These are phyloP conservation scores for Morone chrysops DNA, from an alignment of 2,113 vertebrate genomes.

Conservation along the genomic window DNA sequence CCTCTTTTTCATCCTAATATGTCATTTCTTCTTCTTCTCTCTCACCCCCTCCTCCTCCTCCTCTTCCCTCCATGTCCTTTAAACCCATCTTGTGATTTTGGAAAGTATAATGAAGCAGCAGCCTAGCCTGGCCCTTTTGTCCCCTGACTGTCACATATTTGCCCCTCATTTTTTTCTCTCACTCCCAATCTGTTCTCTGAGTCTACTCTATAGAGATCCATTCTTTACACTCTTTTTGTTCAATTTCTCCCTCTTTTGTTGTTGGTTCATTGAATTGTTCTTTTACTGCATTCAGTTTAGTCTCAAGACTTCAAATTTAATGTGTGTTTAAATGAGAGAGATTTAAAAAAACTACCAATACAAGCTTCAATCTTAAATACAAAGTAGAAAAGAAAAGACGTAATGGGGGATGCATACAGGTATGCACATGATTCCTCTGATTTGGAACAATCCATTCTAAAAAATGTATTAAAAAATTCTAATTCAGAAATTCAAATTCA, in stretches of 20 bases:
- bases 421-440: background rate
- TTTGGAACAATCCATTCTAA: background rate
- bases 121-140: conserved; percentile 35
- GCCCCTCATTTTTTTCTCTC: conserved; percentile 17
- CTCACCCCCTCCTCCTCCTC: background rate
- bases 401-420: background rate
- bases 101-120: conserved; percentile 42
- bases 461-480: too few species aligned
- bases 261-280: conserved; percentile 12
- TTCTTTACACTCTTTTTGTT: background rate
- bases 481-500: too few species aligned
- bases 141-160: conserved; percentile 23
- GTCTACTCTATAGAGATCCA: background rate
- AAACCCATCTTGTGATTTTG: conserved; percentile 14
- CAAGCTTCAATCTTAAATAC: conserved; percentile 9
- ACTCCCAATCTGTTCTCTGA: conserved; percentile 7
- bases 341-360: background rate
- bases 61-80: conserved; percentile 10
- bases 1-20: background rate
- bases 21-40: background rate
- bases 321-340: conserved; percentile 31
- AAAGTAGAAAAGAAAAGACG: background rate
- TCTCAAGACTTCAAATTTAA: conserved; percentile 2
- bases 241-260: conserved; percentile 19
- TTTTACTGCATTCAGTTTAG: background rate